These are phyloP conservation scores for Cydia strobilella DNA, from an alignment of 1,140 invertebrate species.

Conservation along the genomic window DNA sequence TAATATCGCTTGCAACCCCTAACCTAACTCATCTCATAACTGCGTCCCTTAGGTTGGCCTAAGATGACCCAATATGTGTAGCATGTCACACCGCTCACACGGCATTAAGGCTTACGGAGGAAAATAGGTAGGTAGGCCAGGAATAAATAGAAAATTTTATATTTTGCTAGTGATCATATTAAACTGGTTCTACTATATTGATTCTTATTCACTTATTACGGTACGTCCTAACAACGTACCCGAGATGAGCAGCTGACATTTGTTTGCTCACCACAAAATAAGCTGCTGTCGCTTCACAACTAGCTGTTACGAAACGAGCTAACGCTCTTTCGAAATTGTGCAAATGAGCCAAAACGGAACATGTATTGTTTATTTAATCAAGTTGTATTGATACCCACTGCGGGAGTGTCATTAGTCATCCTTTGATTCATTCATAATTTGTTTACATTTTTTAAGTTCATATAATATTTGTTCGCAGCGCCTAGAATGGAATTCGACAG, in stretches of 20 bases:
- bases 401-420: slow-evolving; percentile 8
- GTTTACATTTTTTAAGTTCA: slow-evolving; percentile 24
- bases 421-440: slow-evolving; percentile 25
- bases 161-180: not conserved
- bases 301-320: slow-evolving; percentile 32
- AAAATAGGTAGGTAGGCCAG: too few relatives aligned
- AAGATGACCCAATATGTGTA: too few relatives aligned
- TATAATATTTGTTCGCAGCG: slow-evolving; percentile 79
- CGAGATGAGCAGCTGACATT: slow-evolving; percentile 31
- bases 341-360: slow-evolving; percentile 34
- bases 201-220: not conserved
- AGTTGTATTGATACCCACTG: slow-evolving; percentile 13
- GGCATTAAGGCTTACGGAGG: too few relatives aligned
- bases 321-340: slow-evolving; percentile 35
- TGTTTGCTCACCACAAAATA: slow-evolving; percentile 27
- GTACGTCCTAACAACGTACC: not conserved
- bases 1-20: too few relatives aligned
- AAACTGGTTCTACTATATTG: not conserved
- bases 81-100: too few relatives aligned
- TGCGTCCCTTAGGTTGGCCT: too few relatives aligned
- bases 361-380: slow-evolving; percentile 17
- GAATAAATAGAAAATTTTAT: too few relatives aligned
- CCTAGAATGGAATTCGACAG: slow-evolving; percentile 92
- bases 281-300: slow-evolving; percentile 19
- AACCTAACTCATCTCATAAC: too few relatives aligned